phyloP scores from a whole-genome alignment of 2,888 invertebrate species.

The Sialis fuliginosa region DNA sequence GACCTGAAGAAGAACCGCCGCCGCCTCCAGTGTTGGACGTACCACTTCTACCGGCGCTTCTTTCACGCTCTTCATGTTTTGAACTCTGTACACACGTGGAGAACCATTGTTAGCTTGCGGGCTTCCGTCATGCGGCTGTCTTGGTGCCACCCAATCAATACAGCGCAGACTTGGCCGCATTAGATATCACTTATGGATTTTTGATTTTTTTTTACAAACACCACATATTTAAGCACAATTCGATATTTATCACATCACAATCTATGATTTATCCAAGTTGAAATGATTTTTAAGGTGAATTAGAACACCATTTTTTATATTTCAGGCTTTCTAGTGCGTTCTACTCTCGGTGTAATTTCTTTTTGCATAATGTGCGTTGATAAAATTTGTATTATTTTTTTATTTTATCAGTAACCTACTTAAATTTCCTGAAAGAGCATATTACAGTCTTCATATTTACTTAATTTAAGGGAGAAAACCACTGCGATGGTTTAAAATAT shows the following conservation, averaged over 20 bases:
- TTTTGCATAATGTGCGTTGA: no score
- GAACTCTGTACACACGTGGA: conserved; percentile 25
- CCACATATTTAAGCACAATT: background rate
- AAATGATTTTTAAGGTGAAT: no score
- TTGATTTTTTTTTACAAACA: no score
- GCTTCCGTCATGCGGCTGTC: conserved; percentile 1
- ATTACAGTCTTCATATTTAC: no score
- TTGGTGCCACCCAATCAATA: conserved; percentile 7
- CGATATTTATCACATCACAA: background rate
- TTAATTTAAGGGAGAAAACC: no score
- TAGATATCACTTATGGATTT: background rate
- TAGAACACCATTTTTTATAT: no score
- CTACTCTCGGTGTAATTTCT: no score
- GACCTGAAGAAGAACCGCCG: background rate
- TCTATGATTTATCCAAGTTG: background rate
- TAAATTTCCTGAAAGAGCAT: no score
- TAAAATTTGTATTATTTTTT: no score
- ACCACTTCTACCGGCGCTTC: conserved; percentile 15
- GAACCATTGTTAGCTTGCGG: conserved; percentile 12
- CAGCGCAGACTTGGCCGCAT: background rate
- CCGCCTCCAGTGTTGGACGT: conserved; percentile 10
- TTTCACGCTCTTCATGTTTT: conserved; percentile 27
- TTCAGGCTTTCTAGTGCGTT: no score
- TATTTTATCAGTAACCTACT: no score
- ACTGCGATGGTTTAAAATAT: no score